These are phyloP conservation scores for Acanthosepion esculentum DNA, from an alignment of 2,888 invertebrate species.

Conservation along the genomic window DNA sequence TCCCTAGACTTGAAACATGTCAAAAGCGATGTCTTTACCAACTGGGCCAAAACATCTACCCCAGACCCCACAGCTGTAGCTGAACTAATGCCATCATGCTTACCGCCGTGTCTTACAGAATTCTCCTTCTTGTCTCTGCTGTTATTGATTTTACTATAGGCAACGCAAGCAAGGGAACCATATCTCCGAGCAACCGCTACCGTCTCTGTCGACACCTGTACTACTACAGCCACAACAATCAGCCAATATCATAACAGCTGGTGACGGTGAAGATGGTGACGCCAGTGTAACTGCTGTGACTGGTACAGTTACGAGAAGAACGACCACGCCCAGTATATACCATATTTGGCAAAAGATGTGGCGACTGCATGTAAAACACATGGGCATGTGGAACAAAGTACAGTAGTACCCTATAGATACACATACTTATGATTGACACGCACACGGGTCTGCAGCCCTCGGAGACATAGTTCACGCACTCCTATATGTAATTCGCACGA, in stretches of 20 bases:
- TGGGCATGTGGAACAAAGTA: not conserved
- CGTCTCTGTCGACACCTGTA: not conserved
- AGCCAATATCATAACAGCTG: not conserved
- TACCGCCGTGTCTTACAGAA: not conserved
- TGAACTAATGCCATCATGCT: not conserved
- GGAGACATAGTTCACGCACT: not conserved
- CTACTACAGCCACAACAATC: not conserved
- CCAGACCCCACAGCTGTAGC: slow-evolving; percentile 14
- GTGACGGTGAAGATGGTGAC: not conserved
- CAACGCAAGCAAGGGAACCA: not conserved
- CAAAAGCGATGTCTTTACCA: not conserved
- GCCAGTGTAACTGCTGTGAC: not conserved
- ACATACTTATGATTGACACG: not conserved
- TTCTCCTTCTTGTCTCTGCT: not conserved
- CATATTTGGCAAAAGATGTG: not conserved
- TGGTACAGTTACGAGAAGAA: not conserved
- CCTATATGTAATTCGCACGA: not conserved
- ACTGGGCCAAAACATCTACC: not conserved
- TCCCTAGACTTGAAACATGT: not conserved
- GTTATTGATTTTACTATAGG: slow-evolving; percentile 9
- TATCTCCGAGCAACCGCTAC: not conserved
- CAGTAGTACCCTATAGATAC: not conserved
- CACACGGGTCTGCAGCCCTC: not conserved
- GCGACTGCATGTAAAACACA: not conserved
- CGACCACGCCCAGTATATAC: not conserved